Base-by-base conservation (phyloP, 1,140 invertebrate genomes). In the Drosophila bipectinata region DNA sequence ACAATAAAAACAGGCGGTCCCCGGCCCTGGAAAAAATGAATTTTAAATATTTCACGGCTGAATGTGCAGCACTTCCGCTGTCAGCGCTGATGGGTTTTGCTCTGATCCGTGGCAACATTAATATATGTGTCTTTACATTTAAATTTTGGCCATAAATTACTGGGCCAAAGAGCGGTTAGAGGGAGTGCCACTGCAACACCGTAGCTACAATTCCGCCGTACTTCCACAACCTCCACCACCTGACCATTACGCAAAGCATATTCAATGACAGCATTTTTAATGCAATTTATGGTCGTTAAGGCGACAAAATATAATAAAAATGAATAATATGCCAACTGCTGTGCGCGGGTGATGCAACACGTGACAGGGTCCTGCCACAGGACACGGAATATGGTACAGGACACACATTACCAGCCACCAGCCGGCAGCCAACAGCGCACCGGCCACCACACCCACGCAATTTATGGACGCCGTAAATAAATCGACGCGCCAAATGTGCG, bases 301-400 rank as follows among this genome's bases (percentile, higher is more conserved):
- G 83, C 83, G 83, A 87, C 83, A 87, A 87, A 87, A 87, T 88
- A 88, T 88, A 87, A 88, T 88, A 87, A 87, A 87, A 87, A 87
- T 87, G 83, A 87, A 87, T 88, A 79, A 87, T 87, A 88, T 83
- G 81, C 84, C 83, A 85, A 87, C 69, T 83, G 76, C 48, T 71
- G 41, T 44, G 68, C 64, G 51, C 48, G 49, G 69, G 37, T 51
- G 64, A 82, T 82, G 78, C 82, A 88, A 87, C 82, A 88, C 75
- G 83, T 87, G 82, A 88, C 75, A 82, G 74, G 63, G 59, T 72
- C 41, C 67, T 87, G 82, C 82, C 82, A 78, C 73, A 77, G 57
- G 60, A 75, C 73, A 44, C 61, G 45, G 26, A 24, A 24, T 12
- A 37, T 28, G 63, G n/a, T 32, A 39, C 34, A 53, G 63, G 47